Conservation (phyloP, 1,140 invertebrate genomes). For the Mactra quadrangularis region DNA sequence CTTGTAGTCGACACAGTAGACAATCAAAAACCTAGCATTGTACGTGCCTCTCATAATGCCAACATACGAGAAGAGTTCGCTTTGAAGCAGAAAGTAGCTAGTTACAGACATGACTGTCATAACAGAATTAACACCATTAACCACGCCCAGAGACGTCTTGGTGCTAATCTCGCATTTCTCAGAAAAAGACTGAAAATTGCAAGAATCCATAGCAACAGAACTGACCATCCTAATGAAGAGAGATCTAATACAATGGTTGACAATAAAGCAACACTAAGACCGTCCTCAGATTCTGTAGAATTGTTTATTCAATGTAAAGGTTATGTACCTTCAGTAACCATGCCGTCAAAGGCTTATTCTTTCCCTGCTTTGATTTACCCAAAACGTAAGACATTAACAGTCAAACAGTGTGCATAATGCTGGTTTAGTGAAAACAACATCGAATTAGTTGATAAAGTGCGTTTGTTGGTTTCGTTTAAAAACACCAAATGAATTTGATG, state of each 20-base stretch:
- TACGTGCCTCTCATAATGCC: slow-evolving; percentile 26
- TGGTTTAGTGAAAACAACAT: too few relatives aligned
- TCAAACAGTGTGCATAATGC: too few relatives aligned
- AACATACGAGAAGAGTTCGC: slow-evolving; percentile 47
- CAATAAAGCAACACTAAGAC: not conserved
- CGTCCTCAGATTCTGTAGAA: not conserved
- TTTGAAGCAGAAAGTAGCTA: slow-evolving; percentile 21
- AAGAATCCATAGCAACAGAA: not conserved
- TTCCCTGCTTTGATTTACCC: slow-evolving; percentile 24
- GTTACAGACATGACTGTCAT: slow-evolving; percentile 12
- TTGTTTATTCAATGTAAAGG: slow-evolving; percentile 34
- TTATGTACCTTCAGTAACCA: slow-evolving; percentile 15
- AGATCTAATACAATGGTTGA: not conserved
- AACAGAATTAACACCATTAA: slow-evolving; percentile 11
- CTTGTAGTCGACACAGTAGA: slow-evolving; percentile 20
- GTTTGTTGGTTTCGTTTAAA: too few relatives aligned
- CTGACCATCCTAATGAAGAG: not conserved
- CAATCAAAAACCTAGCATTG: slow-evolving; percentile 39
- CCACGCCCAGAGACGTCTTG: slow-evolving; percentile 17
- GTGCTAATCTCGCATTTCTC: slow-evolving; percentile 10
- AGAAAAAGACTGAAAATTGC: slow-evolving; percentile 1
- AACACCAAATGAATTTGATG: too few relatives aligned
- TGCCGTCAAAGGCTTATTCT: not conserved
- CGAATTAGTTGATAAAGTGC: too few relatives aligned
- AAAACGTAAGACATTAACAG: not conserved